Evolutionary conservation across 2,888 invertebrate species (phyloP), one percentile per base, ranked within the genome.

Genomic region (Tolmerus cingulatus): DNA sequence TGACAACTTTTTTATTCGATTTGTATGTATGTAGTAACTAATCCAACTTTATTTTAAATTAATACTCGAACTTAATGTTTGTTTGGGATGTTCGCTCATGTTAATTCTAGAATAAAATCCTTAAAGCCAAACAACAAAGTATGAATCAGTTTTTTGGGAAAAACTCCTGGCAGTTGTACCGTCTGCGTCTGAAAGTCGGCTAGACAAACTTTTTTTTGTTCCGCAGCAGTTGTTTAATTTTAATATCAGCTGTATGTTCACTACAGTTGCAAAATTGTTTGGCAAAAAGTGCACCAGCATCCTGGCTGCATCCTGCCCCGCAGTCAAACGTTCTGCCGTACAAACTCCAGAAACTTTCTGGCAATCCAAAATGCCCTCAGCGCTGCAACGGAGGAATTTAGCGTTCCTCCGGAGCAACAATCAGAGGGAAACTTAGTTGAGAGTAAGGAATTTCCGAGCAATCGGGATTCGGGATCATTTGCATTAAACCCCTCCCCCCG

Each of bases 401-500:
- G 30, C 16, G 37, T 30, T 34, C 5, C 55, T 55, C 34, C 0
- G 27, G 19, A 57, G 34, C 37, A 37, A 84, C 66, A 84, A 84
- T 84, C 66, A 66, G 66, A 84, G 14, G 30, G 23, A 84, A 84
- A 84, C 34, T 66, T 66, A 66, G 40, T 66, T 51, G 46, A 46
- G 30, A 74, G 85, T 43, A 85, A 74, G 74, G 74, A 85, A 85
- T 85, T 46, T 27, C 74, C 74, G 34, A 87, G 81, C n/a, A 55
- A 87, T 78, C 79, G 51, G 81, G 40, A 87, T 78, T 78, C 79
- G 51, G 81, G 40, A 87, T 78, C 74, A 87, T 87, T 87, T 87
- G 74, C 79, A 87, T 87, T 37, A 27, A 57, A 2, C 40, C 66
- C 55, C 57, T 79, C 40, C n/a, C 12, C 43, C 16, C 14, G 12